Percentiles rank a stretch among this genome's conserved stretches.
phyloP scores from a whole-genome alignment of 2,888 invertebrate genomes.

The Rhorus exstirpatorius region DNA sequence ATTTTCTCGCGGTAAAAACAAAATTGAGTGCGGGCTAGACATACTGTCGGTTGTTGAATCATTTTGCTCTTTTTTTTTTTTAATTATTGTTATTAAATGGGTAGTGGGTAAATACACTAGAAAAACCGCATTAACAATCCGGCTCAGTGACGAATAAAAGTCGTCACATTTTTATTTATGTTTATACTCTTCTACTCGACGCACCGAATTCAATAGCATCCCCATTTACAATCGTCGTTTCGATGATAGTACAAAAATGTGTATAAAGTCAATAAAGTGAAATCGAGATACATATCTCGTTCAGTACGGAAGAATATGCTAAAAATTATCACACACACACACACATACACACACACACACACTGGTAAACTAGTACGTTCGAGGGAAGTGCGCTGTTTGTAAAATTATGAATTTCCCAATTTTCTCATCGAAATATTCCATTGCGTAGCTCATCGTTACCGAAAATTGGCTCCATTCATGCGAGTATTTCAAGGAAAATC shows the following conservation, averaged over 20 bases:
- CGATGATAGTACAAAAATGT: conserved; percentile 67
- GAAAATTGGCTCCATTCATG: conserved; percentile 32
- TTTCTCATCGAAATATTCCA: conserved; percentile 5
- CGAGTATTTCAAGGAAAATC: conserved; percentile 37
- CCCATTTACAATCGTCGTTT: conserved; percentile 38
- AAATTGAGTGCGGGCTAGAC: conserved; percentile 17
- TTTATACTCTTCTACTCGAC: conserved; percentile 14
- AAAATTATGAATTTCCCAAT: conserved; percentile 38
- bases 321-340: too few species aligned
- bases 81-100: conserved; percentile 32
- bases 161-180: conserved; percentile 15
- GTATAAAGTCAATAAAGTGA: conserved; percentile 66
- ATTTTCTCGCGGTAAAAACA: neutral
- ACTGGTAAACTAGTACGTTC: conserved; percentile 27
- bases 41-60: conserved; percentile 3
- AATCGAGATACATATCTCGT: conserved; percentile 57
- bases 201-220: conserved; percentile 39
- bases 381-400: conserved; percentile 36
- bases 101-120: conserved; percentile 34
- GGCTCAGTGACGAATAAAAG: conserved; percentile 34
- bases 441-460: neutral
- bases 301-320: conserved; percentile 48
- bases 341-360: conserved; percentile 12
- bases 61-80: too few species aligned
- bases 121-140: conserved; percentile 23